Conservation (phyloP, 2,113 vertebrate species). For the Micronycteris hirsuta region DNA sequence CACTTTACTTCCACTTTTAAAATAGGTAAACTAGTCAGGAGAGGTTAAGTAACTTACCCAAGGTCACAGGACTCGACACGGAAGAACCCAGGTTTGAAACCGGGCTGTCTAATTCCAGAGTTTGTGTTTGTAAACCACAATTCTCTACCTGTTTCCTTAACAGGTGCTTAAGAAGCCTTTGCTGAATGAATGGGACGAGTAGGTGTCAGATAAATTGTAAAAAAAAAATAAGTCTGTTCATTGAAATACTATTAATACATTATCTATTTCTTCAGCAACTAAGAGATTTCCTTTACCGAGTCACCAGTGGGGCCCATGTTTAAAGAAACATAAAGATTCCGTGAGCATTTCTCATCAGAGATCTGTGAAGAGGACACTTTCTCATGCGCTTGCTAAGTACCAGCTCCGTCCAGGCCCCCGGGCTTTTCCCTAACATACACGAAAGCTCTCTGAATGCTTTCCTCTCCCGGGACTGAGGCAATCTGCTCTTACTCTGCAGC, state of each 20-base stretch:
- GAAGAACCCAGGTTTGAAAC: neutral
- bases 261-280: neutral
- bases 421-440: neutral
- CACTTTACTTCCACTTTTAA: conserved; percentile 13
- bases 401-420: neutral
- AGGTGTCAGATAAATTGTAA: neutral
- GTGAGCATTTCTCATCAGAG: neutral
- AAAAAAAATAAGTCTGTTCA: neutral
- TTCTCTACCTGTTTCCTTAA: neutral
- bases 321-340: neutral
- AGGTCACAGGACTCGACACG: neutral
- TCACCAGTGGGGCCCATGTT: neutral
- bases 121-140: neutral
- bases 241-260: neutral
- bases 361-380: neutral
- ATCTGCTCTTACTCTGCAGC: neutral
- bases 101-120: neutral
- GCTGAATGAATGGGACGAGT: neutral
- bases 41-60: neutral
- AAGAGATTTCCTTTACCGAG: conserved; percentile 25
- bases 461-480: neutral
- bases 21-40: neutral
- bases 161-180: neutral
- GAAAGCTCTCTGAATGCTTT: neutral
- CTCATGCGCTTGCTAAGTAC: neutral